Evolutionary conservation across 2,888 invertebrate species (phyloP), one percentile per base, ranked within the genome.

Genomic region (Hemithea aestivaria): DNA sequence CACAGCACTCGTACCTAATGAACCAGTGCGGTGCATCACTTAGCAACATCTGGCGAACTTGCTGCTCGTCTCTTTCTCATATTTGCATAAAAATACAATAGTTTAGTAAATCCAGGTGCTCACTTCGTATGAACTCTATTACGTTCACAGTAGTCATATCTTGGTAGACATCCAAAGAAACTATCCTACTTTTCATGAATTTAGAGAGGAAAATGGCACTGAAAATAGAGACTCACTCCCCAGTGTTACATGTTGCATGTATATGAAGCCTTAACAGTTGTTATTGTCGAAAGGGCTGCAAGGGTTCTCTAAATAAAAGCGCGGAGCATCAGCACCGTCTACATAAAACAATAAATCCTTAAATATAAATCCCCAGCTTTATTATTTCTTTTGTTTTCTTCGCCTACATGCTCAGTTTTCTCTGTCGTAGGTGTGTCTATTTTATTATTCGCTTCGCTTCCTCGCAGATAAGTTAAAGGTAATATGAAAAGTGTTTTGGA

Each of bases 221-320:
- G n/a, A n/a, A n/a, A n/a, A n/a, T n/a, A 5, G 16, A 16, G 16
- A 16, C 2, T 4, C 16, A 16, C 3, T 4, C 2, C 16, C 16
- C 16, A 16, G n/a, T 16, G 16, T 16, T 16, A 5, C 16, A 16
- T 20, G 7, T 20, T n/a, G 1, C 20, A n/a, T 37, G 41, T 42
- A 32, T 20, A 29, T 29, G 20, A 33, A 34, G 27, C 51, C 52
- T 51, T 43, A 37, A 41, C 51, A 57, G 57, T 65, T 63, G 64
- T 66, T 70, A 72, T 70, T 62, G 57, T 48, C 40, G 56, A 56
- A 62, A 64, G 56, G 58, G 64, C 56, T 60, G 62, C 61, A 66
- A 66, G 64, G 63, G 60, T 61, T 60, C 59, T 63, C 56, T 48
- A 60, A 65, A 63, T 62, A 62, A 65, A 66, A 62, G 52, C 53